Base-by-base conservation (phyloP, 2,888 invertebrate genomes). In the Rhaphigaster nebulosa region DNA sequence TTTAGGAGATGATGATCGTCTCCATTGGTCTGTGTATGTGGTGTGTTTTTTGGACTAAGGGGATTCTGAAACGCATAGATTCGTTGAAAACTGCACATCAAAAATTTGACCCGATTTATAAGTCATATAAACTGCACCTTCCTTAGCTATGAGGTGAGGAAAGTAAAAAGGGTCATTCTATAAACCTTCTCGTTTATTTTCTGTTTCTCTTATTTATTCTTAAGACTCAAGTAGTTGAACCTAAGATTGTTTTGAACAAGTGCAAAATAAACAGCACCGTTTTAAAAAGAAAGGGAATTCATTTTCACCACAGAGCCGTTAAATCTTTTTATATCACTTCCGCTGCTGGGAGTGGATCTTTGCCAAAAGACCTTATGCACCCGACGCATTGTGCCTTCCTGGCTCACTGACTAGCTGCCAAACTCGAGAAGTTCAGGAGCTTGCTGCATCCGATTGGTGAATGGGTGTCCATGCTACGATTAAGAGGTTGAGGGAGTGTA, bases 301-400 rank as follows among this genome's bases (percentile, higher is more conserved):
- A 76, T 76, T 76, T 76, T 76, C 34, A 76, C 8, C 8, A 38
- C 6, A 6, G 70, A 38, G 23, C 70, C 70, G 70, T 76, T 76
- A 76, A 76, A 76, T 76, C 70, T 76, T 76, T 76, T 76, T 76
- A 76, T 76, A 76, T 76, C 70, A 76, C 70, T 76, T 76, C 70
- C 70, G 70, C 70, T 23, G 70, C 34, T 76, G 70, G 38, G 70
- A 38, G 70, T 76, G 70, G 70, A 76, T 13, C 20, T 20, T 76
- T 76, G 70, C 70, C 70, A 76, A 76, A 29, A 34, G 34, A 76
- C 38, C 70, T 10, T 8, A 76, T 76, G 70, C 70, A 76, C 70
- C 70, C 34, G 29, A 12, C 34, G 20, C 70, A 76, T 76, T 76
- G 34, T 76, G 10, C 34, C 70, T 20, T 23, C 38, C 23, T 38